Evolutionary conservation across 2,888 invertebrate genomes (phyloP), one percentile per base, ranked within the genome.

Genomic region (Microplitis manilae): DNA sequence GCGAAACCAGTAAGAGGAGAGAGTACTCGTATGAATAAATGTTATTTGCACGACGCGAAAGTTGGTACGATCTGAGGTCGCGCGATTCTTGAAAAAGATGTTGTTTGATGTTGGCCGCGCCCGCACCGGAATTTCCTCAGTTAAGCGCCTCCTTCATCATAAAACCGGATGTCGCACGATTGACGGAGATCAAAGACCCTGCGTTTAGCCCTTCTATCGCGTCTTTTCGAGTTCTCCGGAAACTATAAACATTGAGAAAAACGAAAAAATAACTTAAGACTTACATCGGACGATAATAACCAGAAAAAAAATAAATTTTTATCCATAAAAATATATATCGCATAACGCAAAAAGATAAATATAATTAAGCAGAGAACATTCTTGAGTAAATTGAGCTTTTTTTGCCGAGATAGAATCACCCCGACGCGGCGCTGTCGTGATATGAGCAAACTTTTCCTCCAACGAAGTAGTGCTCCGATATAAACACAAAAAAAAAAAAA

Each of bases 341-440:
- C 39, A 50, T 41, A 65, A 74, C 40, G 77, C 65, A 76, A 59
- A 68, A 67, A 76, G 75, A 65, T 67, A 76, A 61, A 76, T 76
- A 78, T 38, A 71, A 74, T 61, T 15, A 59, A 82, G 85, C 85
- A 84, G 85, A 84, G 82, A 87, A 86, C 87, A 86, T 88, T 87
- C 87, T 85, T 15, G 39, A 83, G 83, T 86, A 86, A 85, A 88
- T 88, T 87, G 86, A 86, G 83, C 85, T 83, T 79, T 79, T 50
- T 80, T 82, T 82, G 81, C 70, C 77, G 84, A 83, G 85, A 86
- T 85, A 85, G 85, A 87, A 86, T 88, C 75, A 77, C 78, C 64
- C 75, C 61, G 65, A 76, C 75, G 72, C 1, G 13, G 72, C 75
- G 64, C 59, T 77, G 40, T 73, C 64, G 74, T 72, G 70, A 71